These are phyloP conservation scores for Tiliacea aurago DNA, from an alignment of 2,888 invertebrate genomes.

Conservation along the genomic window DNA sequence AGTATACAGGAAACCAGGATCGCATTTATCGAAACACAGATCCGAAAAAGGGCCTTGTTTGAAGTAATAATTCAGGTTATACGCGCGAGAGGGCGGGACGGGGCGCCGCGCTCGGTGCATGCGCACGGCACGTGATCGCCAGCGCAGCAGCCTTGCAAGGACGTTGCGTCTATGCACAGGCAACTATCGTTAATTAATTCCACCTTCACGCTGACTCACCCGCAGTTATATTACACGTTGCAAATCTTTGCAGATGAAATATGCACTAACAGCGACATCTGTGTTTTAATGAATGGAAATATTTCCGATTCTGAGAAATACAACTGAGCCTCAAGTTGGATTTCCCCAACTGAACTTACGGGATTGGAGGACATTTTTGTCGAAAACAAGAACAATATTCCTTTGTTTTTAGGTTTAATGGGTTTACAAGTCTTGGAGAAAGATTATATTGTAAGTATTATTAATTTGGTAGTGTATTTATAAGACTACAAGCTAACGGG, in stretches of 20 bases:
- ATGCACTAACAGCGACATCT: slow-evolving; percentile 56
- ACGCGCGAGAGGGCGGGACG: slow-evolving; percentile 57
- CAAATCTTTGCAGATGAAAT: slow-evolving; percentile 46
- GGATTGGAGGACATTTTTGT: background rate
- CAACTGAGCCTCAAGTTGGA: slow-evolving; percentile 3
- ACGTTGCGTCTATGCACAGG: slow-evolving; percentile 86
- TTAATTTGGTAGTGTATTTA: slow-evolving; percentile 6
- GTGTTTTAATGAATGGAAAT: slow-evolving; percentile 25
- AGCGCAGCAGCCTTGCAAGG: slow-evolving; percentile 88
- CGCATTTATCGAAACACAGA: slow-evolving; percentile 15
- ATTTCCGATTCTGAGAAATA: slow-evolving; percentile 36
- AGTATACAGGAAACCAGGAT: slow-evolving; percentile 17
- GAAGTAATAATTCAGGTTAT: slow-evolving; percentile 61
- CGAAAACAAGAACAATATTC: background rate
- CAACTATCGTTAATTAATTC: slow-evolving; percentile 87
- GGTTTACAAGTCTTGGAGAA: background rate
- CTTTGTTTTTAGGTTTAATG: slow-evolving; percentile 4
- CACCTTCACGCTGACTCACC: slow-evolving; percentile 86
- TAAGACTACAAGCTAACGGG: slow-evolving; percentile 22
- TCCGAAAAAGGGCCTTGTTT: slow-evolving; percentile 34
- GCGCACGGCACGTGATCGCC: slow-evolving; percentile 77
- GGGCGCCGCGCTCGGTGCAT: slow-evolving; percentile 27
- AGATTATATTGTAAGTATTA: background rate
- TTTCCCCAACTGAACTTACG: slow-evolving; percentile 20
- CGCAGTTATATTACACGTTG: slow-evolving; percentile 55